These are phyloP conservation scores for Ditula angustiorana DNA, from an alignment of 2,888 invertebrate species.

Conservation along the genomic window DNA sequence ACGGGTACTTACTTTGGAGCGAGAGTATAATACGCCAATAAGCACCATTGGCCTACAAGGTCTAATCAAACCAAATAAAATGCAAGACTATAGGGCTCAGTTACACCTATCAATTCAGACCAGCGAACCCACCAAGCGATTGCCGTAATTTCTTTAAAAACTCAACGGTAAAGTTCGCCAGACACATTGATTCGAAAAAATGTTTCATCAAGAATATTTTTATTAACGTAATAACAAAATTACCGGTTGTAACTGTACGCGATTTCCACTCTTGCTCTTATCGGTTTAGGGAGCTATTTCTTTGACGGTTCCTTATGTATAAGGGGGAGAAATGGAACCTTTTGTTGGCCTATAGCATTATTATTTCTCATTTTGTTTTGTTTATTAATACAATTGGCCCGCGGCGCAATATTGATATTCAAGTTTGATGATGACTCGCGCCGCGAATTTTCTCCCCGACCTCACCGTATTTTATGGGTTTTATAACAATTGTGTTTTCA, in stretches of 20 bases:
- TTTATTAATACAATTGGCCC: slow-evolving; percentile 86
- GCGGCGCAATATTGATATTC: slow-evolving; percentile 86
- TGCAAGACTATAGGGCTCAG: slow-evolving; percentile 52
- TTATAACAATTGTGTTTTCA: slow-evolving; percentile 72
- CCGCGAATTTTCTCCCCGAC: slow-evolving; percentile 72
- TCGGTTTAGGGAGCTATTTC: slow-evolving; percentile 69
- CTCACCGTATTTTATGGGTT: slow-evolving; percentile 77
- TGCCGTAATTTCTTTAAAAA: slow-evolving; percentile 82
- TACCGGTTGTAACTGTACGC: slow-evolving; percentile 74
- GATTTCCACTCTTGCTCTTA: slow-evolving; percentile 74
- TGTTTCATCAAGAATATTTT: slow-evolving; percentile 86
- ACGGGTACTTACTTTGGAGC: slow-evolving; percentile 5
- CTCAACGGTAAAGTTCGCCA: slow-evolving; percentile 83
- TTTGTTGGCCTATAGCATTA: slow-evolving; percentile 86
- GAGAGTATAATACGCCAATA: slow-evolving; percentile 22
- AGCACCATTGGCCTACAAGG: slow-evolving; percentile 40
- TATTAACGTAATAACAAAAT: slow-evolving; percentile 86
- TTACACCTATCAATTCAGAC: slow-evolving; percentile 79
- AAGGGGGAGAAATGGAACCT: slow-evolving; percentile 85
- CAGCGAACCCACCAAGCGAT: slow-evolving; percentile 71
- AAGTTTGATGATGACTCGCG: slow-evolving; percentile 84
- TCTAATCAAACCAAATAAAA: slow-evolving; percentile 57
- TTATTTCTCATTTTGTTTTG: slow-evolving; percentile 86
- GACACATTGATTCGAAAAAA: slow-evolving; percentile 83
- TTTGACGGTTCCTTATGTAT: slow-evolving; percentile 68